Base-by-base conservation (phyloP, 2,888 invertebrate genomes). In the Eupeodes latifasciatus region DNA sequence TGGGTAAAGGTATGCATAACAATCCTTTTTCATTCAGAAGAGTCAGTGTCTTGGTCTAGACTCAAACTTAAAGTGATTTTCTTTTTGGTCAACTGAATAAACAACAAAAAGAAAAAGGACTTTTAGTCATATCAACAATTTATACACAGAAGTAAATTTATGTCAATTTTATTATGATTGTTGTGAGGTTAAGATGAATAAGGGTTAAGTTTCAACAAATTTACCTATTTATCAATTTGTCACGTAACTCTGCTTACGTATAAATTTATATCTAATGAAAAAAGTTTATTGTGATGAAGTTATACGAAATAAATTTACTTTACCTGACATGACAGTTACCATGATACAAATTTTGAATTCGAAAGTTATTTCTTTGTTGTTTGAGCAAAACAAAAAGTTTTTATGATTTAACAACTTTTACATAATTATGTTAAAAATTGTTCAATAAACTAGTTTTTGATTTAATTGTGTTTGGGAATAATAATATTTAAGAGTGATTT, bases 131-230 rank as follows among this genome's bases (percentile, higher is more conserved):
- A 71, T 53, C 12, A 44, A 71, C 16, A 19, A 19, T 19, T 0
- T 19, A 19, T 19, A 19, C 19, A 27, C 27, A 27, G 36, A 12
- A 12, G 44, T 57, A 44, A n/a, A 9, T 71, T 57, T 57, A 71
- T 57, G 14, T 51, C 55, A 71, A 44, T 72, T 72, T 72, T 72
- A 72, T 72, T 72, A 47, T 72, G 57, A 72, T 59, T 72, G 47
- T 7, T 59, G 57, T 59, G 34, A 34, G 34, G 14, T 36, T 59
- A 12, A 34, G 34, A 7, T 36, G 49, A n/a, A 12, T 2, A 27
- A 27, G 27, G 27, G 27, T 49, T 16, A 66, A 16, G 59, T 62
- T 62, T 62, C 11, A 51, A 59, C 6, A 59, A 72, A 59, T 72
- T 27, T 47, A 59, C 11, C 14, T 34, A 59, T 71, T 72, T 72